These are phyloP conservation scores for Sebastes oblongus DNA, from an alignment of 2,797 vertebrate genomes.

Conservation along the genomic window DNA sequence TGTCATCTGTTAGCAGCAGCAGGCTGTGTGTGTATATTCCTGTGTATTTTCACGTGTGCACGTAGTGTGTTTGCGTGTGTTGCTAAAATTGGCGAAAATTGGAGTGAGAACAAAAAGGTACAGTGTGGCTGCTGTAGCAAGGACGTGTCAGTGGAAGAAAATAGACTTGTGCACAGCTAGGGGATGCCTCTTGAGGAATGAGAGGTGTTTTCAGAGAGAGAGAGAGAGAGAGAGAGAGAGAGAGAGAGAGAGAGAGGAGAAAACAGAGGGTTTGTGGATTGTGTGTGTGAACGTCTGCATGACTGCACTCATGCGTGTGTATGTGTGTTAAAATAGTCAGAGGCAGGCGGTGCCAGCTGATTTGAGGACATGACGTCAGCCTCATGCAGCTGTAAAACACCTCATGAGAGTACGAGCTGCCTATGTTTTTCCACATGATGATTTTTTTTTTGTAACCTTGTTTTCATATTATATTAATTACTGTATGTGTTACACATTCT, in stretches of 20 bases:
- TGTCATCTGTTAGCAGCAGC: conserved; percentile 55
- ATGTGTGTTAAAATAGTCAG: background rate
- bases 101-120: conserved; percentile 43
- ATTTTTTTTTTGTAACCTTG: background rate
- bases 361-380: background rate
- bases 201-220: conserved; percentile 21
- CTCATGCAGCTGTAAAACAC: background rate
- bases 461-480: background rate
- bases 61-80: background rate
- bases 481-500: background rate
- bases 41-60: background rate
- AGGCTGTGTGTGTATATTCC: background rate
- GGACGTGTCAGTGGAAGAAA: conserved; percentile 51
- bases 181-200: conserved; percentile 34
- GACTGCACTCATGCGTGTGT: background rate
- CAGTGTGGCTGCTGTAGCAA: conserved; percentile 46
- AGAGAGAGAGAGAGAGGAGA: background rate
- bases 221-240: background rate
- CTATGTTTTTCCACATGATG: too few relatives aligned
- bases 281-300: background rate
- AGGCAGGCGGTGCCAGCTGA: background rate
- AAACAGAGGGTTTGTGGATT: background rate
- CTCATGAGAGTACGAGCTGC: background rate
- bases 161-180: conserved; percentile 35
- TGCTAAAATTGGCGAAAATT: conserved; percentile 41